These are phyloP conservation scores for Neoascia interrupta DNA, from an alignment of 2,888 invertebrate genomes.

Conservation along the genomic window DNA sequence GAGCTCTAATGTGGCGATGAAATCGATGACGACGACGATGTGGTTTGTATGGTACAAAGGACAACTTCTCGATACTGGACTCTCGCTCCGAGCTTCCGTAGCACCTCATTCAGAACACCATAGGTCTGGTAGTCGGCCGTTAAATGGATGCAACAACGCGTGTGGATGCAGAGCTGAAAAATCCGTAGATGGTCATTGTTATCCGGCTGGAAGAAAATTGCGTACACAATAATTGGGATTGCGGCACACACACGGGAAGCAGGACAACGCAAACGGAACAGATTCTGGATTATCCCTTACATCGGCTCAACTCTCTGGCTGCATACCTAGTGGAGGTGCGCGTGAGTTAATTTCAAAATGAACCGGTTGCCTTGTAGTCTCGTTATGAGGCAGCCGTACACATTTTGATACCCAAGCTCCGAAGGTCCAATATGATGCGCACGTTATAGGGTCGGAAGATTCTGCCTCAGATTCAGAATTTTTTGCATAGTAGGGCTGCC, in stretches of 20 bases:
- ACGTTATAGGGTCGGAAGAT: constrained; percentile 47
- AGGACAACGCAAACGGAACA: constrained; percentile 1
- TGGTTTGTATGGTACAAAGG: constrained; percentile 43
- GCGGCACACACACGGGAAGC: constrained; percentile 21
- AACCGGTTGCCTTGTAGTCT: constrained; percentile 54
- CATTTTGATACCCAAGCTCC: constrained; percentile 19
- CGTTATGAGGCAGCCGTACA: constrained; percentile 45
- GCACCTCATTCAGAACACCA: constrained; percentile 34
- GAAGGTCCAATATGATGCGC: constrained; percentile 46
- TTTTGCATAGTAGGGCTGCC: constrained; percentile 57
- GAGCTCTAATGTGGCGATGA: constrained; percentile 68
- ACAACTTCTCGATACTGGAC: constrained; percentile 25
- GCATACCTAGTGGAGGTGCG: not conserved
- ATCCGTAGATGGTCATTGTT: constrained; percentile 71
- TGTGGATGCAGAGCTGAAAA: constrained; percentile 31
- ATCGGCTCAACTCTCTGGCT: not conserved
- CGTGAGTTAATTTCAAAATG: constrained; percentile 58
- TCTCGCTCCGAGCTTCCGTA: constrained; percentile 40
- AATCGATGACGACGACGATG: constrained; percentile 60
- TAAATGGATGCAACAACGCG: constrained; percentile 60
- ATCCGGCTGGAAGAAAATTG: constrained; percentile 68
- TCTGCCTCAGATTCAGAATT: constrained; percentile 45
- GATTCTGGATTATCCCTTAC: constrained; percentile 63
- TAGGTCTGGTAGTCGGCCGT: constrained; percentile 27
- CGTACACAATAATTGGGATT: constrained; percentile 69